Conservation (phyloP, 2,113 vertebrate species). For the Mus spicilegus region DNA sequence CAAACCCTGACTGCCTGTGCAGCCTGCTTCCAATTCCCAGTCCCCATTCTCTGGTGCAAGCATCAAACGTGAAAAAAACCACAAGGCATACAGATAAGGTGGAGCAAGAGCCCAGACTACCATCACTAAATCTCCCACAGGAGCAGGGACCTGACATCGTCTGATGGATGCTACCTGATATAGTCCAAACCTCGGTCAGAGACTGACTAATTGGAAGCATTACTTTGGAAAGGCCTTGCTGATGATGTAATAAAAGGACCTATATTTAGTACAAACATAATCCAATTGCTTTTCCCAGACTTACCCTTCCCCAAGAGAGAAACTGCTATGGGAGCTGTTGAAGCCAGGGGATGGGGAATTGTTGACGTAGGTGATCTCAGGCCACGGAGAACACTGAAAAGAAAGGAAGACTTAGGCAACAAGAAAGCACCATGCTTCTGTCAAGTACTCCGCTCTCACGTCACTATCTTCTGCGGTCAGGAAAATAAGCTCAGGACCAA, state of each 20-base stretch:
- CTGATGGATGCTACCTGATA: neutral
- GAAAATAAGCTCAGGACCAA: neutral
- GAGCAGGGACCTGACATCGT: neutral
- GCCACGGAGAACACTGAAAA: conserved; percentile 96
- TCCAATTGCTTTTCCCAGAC: conserved; percentile 56
- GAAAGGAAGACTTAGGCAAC: conserved; percentile 53
- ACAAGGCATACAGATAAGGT: neutral
- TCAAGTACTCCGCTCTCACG: neutral
- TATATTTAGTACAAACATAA: conserved; percentile 43
- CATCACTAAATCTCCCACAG: neutral
- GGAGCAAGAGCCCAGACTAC: neutral
- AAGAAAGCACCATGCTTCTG: neutral
- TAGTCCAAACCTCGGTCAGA: conserved; percentile 45
- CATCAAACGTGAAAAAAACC: neutral
- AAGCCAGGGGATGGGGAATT: conserved; percentile 95
- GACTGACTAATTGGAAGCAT: neutral
- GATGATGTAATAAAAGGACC: conserved; percentile 42
- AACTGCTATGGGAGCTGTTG: conserved; percentile 94
- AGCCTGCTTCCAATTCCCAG: neutral
- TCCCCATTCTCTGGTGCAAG: neutral
- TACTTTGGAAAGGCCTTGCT: conserved; percentile 47
- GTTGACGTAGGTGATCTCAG: conserved; percentile 94
- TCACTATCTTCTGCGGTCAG: conserved; percentile 13
- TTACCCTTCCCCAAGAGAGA: conserved; percentile 94
- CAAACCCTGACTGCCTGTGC: neutral